phyloP scores from a whole-genome alignment of 2,888 invertebrate species.

The Atrina japonica region DNA sequence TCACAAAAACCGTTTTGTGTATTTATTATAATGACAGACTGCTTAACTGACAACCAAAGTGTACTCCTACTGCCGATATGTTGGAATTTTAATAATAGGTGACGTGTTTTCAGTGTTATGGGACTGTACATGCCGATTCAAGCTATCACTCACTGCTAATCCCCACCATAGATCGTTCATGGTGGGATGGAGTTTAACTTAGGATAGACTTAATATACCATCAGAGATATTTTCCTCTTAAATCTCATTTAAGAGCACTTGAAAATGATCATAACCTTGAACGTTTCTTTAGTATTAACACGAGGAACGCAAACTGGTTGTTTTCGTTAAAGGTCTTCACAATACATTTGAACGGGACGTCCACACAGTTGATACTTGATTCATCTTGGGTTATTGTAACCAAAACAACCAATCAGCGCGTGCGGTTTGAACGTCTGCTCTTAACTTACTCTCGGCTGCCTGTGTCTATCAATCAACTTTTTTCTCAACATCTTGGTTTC shows the following conservation, averaged over 20 bases:
- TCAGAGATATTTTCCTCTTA: too few species aligned
- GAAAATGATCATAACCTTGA: not conserved
- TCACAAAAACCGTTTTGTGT: too few species aligned
- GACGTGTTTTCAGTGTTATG: too few species aligned
- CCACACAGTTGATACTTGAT: not conserved
- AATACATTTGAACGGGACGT: not conserved
- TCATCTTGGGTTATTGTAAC: constrained; percentile 6
- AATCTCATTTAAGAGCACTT: not conserved
- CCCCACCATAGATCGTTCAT: too few species aligned
- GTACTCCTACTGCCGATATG: too few species aligned
- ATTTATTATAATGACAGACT: too few species aligned
- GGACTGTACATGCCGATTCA: too few species aligned
- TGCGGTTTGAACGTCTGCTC: constrained; percentile 16
- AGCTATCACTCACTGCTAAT: too few species aligned
- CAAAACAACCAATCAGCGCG: constrained; percentile 24
- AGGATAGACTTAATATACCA: too few species aligned
- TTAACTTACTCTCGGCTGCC: constrained; percentile 1
- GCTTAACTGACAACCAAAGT: too few species aligned
- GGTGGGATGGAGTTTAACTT: too few species aligned
- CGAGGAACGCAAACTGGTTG: not conserved
- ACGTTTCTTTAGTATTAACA: constrained; percentile 2
- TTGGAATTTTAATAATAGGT: too few species aligned
- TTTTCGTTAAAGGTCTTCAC: constrained; percentile 9
- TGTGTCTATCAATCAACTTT: constrained; percentile 29
- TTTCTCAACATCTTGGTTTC: constrained; percentile 1